Conservation (phyloP, 2,113 vertebrate genomes). For the Lophius piscatorius region DNA sequence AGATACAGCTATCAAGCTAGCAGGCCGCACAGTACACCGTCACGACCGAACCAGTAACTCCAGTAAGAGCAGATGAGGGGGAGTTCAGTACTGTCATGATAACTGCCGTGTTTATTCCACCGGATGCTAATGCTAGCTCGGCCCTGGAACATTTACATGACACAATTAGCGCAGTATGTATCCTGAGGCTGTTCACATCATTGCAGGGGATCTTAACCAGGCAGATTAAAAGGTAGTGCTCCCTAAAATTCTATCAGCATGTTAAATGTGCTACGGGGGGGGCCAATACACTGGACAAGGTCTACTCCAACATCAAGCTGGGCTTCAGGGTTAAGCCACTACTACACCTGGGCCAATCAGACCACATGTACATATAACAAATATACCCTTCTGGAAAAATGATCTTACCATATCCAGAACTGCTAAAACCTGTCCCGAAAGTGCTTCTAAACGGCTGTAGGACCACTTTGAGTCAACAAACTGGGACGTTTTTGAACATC, state of each 20-base stretch:
- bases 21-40: background rate
- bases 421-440: background rate
- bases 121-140: background rate
- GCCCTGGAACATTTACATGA: background rate
- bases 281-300: too few species aligned
- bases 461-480: background rate
- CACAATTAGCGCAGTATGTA: background rate
- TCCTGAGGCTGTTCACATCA: background rate
- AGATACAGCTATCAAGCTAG: background rate
- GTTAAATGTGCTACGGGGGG: too few species aligned
- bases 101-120: background rate
- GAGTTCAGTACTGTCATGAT: background rate
- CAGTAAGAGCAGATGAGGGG: background rate
- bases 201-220: background rate
- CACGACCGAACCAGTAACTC: background rate
- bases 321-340: background rate
- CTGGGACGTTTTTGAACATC: too few species aligned
- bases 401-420: background rate
- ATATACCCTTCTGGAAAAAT: background rate
- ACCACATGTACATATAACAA: background rate
- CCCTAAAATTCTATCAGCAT: too few species aligned
- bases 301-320: background rate
- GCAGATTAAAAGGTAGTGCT: too few species aligned
- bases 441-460: background rate
- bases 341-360: background rate